A percentile compares a stretch with the other conserved stretches of the same genome.
Conservation (phyloP, 2,797 vertebrate genomes). For the Schizopygopsis pylzovi region DNA sequence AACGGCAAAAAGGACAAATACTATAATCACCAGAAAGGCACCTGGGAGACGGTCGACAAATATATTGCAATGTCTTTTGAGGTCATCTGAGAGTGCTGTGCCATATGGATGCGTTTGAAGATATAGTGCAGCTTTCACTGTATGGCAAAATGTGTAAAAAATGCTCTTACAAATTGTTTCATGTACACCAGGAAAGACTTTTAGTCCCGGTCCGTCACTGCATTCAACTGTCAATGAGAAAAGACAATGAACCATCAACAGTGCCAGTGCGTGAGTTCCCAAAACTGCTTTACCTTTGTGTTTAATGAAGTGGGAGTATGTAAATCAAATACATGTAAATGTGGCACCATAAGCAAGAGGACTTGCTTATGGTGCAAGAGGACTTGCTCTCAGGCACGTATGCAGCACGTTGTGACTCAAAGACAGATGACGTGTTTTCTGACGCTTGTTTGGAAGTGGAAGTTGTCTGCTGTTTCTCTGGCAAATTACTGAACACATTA, state of each 20-base stretch:
- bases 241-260: not conserved
- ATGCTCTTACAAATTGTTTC: not conserved
- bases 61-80: not conserved
- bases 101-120: not conserved
- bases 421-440: not conserved
- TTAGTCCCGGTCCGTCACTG: not conserved
- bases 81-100: not conserved
- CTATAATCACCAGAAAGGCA: not conserved
- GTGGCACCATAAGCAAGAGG: not conserved
- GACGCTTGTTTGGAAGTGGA: slow-evolving; percentile 1
- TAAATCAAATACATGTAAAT: not conserved
- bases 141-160: not conserved
- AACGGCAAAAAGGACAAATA: not conserved
- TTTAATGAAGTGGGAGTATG: not conserved
- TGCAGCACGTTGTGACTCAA: not conserved
- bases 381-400: not conserved
- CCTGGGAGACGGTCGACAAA: not conserved
- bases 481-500: slow-evolving; percentile 52
- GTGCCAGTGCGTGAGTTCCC: no score
- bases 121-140: not conserved
- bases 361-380: no score
- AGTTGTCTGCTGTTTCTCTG: not conserved
- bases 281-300: not conserved
- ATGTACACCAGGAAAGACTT: not conserved
- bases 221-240: not conserved